Evolutionary conservation across 2,113 vertebrate species (phyloP).

Genomic region (Chunga burmeisteri): DNA sequence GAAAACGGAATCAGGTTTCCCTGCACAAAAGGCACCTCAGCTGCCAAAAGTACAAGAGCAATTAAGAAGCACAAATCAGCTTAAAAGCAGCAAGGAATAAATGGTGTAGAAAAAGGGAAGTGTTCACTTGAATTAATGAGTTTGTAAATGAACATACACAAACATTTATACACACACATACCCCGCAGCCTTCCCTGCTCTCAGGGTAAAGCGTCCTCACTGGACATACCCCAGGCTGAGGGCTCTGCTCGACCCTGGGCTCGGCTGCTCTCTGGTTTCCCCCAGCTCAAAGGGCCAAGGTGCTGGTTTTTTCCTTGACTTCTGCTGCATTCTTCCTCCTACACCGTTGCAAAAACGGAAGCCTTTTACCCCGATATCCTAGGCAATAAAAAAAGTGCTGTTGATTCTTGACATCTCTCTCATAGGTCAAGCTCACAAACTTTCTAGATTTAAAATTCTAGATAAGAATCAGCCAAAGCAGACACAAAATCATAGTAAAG

Average conservation of each 20-base stretch:
- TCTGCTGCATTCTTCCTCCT: not conserved
- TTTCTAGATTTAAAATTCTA: not conserved
- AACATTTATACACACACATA: not conserved
- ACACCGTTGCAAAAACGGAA: not conserved
- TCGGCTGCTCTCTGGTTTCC: not conserved
- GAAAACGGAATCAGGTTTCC: not conserved
- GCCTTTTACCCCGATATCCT: not conserved
- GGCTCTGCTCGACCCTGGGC: not conserved
- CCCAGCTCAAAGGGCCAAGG: not conserved
- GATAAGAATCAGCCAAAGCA: not conserved
- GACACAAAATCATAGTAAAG: not conserved
- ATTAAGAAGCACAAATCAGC: conserved; percentile 61
- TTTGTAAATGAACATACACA: conserved; percentile 7
- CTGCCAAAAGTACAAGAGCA: conserved; percentile 60
- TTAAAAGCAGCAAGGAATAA: conserved; percentile 52
- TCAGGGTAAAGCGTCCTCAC: not conserved
- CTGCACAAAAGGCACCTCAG: conserved; percentile 36
- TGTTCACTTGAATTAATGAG: conserved; percentile 48
- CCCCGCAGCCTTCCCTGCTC: rapidly evolving
- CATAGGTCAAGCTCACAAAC: not conserved
- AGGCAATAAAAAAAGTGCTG: not conserved
- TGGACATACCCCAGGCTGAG: not conserved
- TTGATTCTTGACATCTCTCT: not conserved
- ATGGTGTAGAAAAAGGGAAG: conserved; percentile 18
- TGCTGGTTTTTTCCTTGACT: not conserved